Evolutionary conservation across 2,113 vertebrate species (phyloP).

Genomic region (Rana temporaria): DNA sequence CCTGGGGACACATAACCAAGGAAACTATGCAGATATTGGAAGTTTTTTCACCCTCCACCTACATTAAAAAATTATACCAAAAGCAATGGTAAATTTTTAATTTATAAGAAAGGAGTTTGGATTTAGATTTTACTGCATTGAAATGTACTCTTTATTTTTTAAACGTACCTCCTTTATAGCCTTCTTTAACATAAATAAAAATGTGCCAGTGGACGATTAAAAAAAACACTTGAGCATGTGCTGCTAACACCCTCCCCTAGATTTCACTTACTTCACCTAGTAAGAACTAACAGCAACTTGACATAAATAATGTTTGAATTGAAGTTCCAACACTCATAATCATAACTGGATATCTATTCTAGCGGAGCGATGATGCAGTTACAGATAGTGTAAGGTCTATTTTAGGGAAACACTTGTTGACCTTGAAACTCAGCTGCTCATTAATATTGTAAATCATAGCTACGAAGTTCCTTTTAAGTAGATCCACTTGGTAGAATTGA

Average conservation of each 20-base stretch:
- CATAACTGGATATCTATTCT: conserved; percentile 59
- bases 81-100: no score
- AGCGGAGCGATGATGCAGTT: conserved; percentile 69
- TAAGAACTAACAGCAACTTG: neutral
- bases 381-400: conserved; percentile 72
- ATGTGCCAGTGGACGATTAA: neutral
- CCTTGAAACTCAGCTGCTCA: conserved; percentile 69
- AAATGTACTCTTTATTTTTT: no score
- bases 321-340: conserved; percentile 36
- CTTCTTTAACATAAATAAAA: neutral
- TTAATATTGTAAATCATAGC: conserved; percentile 70
- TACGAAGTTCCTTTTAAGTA: conserved; percentile 61
- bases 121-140: no score
- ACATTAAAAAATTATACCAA: no score
- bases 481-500: conserved; percentile 47
- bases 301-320: conserved; percentile 29
- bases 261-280: no score
- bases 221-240: neutral
- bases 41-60: no score
- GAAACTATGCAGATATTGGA: no score
- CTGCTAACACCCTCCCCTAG: no score
- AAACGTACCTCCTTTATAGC: no score
- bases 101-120: no score
- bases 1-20: no score
- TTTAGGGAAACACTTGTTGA: conserved; percentile 77